Base-by-base conservation (phyloP, 1,140 invertebrate species). In the Cotesia chilonis region DNA sequence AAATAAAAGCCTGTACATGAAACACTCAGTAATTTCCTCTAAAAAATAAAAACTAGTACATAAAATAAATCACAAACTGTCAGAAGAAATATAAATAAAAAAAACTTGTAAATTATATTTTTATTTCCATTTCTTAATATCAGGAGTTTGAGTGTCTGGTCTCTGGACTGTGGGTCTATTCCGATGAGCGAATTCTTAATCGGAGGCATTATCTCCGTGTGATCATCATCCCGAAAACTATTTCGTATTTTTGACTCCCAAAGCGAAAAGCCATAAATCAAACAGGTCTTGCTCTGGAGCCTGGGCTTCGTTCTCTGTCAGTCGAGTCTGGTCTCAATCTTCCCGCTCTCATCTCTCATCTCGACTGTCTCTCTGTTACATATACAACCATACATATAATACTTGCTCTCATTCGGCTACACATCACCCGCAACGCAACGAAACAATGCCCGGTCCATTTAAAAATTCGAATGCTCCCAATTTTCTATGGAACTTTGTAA, bases 191-290 rank as follows among this genome's bases (percentile, higher is more conserved):
- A 79, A 85, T 85, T 85, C 83, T 86, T 86, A 86, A 86, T 86
- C 84, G 84, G 82, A 79, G 81, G 83, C 80, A 86, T 85, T 85
- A 85, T 86, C 84, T 85, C 79, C 79, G 81, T 79, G 82, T 81
- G 83, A 85, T 86, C 84, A 86, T 86, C 84, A 85, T 85, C 80
- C 80, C 83, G 78, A 86, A 86, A 86, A 86, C 83, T 86, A 86
- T 85, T 86, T 85, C 83, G 78, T 82, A 84, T 84, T 86, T 86
- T 86, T 86, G 85, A 84, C 83, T 84, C 80, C 81, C 83, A 85
- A 86, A 86, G 79, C 84, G 82, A 86, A 86, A 86, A 85, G 82
- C 85, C 84, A 86, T 86, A 86, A 86, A 86, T 86, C 84, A 86
- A 85, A 83, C 38, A 9, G 7, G 41, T 47, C 41, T 47, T 47